Conservation (phyloP, 2,113 vertebrate species). For the Natator depressus region DNA sequence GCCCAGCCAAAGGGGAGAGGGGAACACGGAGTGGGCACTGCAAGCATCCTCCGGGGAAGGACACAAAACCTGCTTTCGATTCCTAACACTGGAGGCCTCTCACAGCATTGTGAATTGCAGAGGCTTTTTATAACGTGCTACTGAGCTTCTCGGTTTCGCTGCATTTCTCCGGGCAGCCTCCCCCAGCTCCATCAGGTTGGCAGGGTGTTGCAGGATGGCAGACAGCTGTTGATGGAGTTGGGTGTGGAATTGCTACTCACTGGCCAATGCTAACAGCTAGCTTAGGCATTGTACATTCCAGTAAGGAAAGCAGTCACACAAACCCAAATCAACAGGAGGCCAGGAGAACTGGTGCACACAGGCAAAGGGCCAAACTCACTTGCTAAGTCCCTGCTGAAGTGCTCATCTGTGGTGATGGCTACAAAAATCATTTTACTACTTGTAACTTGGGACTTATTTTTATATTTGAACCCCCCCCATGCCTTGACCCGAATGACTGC, state of each 20-base stretch:
- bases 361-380: neutral
- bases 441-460: neutral
- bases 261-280: neutral
- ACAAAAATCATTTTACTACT: neutral
- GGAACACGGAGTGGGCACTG: neutral
- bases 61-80: neutral
- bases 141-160: neutral
- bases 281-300: neutral
- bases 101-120: neutral
- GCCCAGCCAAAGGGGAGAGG: neutral
- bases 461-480: neutral
- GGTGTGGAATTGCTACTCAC: neutral
- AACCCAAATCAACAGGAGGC: neutral
- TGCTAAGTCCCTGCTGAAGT: neutral
- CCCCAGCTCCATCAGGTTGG: neutral
- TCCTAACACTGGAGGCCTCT: neutral
- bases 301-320: neutral
- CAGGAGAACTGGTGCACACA: neutral
- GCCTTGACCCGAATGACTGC: neutral
- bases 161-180: neutral
- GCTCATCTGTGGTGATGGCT: neutral
- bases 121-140: neutral
- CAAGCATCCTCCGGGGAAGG: neutral
- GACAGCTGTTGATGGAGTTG: neutral
- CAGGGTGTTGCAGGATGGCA: neutral